phyloP scores from a whole-genome alignment of 53 echinoderm and acorn worm species.

The Temnopleurus reevesii region DNA sequence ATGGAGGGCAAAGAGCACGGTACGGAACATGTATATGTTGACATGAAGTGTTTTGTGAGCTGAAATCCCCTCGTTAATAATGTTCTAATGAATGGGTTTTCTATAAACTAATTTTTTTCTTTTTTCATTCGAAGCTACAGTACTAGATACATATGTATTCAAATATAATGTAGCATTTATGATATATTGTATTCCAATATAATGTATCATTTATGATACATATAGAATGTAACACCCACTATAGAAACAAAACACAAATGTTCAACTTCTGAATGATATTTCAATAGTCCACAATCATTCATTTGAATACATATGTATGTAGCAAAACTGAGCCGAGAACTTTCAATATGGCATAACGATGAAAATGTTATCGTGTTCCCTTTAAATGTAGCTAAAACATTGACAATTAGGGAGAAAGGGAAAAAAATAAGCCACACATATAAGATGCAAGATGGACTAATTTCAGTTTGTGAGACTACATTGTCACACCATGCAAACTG shows the following conservation, averaged over 20 bases:
- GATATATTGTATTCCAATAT: no score
- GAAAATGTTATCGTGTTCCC: neutral
- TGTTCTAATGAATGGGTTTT: conserved; percentile 1
- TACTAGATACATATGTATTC: neutral
- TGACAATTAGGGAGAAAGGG: neutral
- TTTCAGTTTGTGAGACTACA: conserved; percentile 39
- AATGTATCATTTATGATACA: no score
- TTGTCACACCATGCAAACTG: conserved; percentile 57
- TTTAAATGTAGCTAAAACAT: conserved; percentile 11
- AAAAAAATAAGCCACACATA: conserved; percentile 41
- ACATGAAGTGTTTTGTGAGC: conserved; percentile 19
- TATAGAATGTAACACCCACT: no score
- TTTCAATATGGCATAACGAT: neutral
- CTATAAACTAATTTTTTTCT: neutral
- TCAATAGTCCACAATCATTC: neutral
- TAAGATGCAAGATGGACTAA: conserved; percentile 51
- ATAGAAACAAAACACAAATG: no score
- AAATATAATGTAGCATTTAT: neutral
- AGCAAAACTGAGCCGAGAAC: neutral
- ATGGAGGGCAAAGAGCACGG: neutral
- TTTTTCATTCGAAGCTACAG: neutral
- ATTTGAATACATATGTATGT: conserved; percentile 3
- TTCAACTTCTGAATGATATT: no score
- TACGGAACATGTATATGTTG: neutral
- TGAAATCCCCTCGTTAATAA: neutral